Evolutionary conservation across 2,797 vertebrate species (phyloP), one percentile per base, ranked within the genome.

Genomic region (Bucorvus abyssinicus): DNA sequence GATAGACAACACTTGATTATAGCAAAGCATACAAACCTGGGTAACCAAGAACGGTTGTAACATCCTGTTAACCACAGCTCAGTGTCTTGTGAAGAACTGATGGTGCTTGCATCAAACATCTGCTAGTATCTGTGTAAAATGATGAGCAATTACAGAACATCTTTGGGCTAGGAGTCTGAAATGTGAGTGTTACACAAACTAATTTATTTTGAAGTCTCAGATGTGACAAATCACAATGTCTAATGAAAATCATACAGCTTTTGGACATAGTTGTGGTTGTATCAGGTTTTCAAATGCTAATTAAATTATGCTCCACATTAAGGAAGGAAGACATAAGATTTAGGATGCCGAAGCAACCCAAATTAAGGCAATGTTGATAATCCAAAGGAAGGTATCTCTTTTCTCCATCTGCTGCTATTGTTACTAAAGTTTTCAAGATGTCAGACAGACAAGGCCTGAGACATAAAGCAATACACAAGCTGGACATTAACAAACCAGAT

Each of bases 281-380:
- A 50, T 40, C 91, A 73, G n/a, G 47, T 88, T 94, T 91, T 88
- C 77, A 89, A 89, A 77, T 61, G 61, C n/a, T 90, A 87, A 96
- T 79, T 87, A 76, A 86, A 87, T 44, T 77, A n/a, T 68, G 30
- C 75, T 86, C 56, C 21, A 69, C 47, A 53, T 91, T 91, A 83
- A 74, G 63, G 44, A 79, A 81, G 34, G 57, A 88, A 44, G n/a
- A 75, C 1, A 0, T 21, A 81, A 50, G 26, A 94, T 89, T 82
- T 90, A 79, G 18, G 34, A 83, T 52, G 44, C 56, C 82, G 80
- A 73, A 90, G 45, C 40, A 89, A 89, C 22, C 8, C 34, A 74
- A 92, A 83, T 64, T 47, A 87, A 87, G 64, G 74, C 61, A 87
- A 38, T 40, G n/a, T 73, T 56, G 60, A 2, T 63, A 87, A 73